phyloP scores from a whole-genome alignment of 2,888 invertebrate species.

The Mechanitis mazaeus region DNA sequence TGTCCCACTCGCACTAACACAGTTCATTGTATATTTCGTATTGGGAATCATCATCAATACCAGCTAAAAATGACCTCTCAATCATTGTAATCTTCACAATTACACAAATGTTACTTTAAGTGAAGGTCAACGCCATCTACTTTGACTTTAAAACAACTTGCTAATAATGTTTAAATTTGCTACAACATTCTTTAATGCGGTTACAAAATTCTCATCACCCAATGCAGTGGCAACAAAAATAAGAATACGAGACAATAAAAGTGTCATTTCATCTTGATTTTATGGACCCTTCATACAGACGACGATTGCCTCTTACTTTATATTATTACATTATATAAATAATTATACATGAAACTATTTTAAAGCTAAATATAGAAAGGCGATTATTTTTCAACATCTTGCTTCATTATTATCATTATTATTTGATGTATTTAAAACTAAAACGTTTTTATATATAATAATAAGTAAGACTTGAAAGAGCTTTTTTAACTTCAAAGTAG shows the following conservation, averaged over 20 bases:
- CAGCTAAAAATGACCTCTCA: conserved; percentile 49
- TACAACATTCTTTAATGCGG: conserved; percentile 20
- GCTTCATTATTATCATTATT: no score
- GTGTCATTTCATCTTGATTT: conserved; percentile 43
- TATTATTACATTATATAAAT: no score
- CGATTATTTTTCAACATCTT: no score
- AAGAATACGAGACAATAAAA: conserved; percentile 51
- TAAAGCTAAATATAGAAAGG: no score
- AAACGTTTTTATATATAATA: no score
- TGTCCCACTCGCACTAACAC: conserved; percentile 68
- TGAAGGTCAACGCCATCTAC: no score
- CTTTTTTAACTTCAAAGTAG: no score
- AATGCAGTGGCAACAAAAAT: conserved; percentile 35
- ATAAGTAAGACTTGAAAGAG: no score
- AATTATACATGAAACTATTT: no score
- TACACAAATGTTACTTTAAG: no score
- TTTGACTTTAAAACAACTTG: neutral
- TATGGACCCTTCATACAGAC: conserved; percentile 17
- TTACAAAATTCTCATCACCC: conserved; percentile 33
- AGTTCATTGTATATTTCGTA: conserved; percentile 67
- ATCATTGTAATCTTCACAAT: conserved; percentile 22
- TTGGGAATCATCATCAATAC: conserved; percentile 61
- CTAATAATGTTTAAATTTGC: conserved; percentile 1
- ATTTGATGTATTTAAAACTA: no score
- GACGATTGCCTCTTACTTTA: conserved; percentile 4